A percentile compares a stretch with the other conserved stretches of the same genome.
Evolutionary conservation across 2,888 invertebrate species (phyloP).

Genomic region (Torymus aiolomorphi): DNA sequence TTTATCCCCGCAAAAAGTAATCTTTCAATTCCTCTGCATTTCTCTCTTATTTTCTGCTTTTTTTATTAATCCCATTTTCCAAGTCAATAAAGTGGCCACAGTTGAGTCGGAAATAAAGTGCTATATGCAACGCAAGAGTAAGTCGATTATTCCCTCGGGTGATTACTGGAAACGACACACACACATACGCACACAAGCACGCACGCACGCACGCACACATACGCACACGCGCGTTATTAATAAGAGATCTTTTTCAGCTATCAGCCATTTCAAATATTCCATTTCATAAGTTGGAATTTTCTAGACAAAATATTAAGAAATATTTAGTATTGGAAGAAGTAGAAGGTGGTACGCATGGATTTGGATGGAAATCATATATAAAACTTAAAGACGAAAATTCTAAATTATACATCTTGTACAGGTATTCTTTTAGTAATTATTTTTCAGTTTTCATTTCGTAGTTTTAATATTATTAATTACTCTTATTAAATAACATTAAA

Average conservation of each 20-base stretch:
- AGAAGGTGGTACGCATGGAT: conserved; percentile 75
- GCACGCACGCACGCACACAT: too few species aligned
- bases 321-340: conserved; percentile 80
- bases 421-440: conserved; percentile 74
- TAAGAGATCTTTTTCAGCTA: conserved; percentile 68
- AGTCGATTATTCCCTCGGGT: too few species aligned
- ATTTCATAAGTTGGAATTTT: conserved; percentile 80
- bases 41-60: too few species aligned
- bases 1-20: too few species aligned
- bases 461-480: conserved; percentile 8
- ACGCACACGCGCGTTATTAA: too few species aligned
- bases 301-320: conserved; percentile 78
- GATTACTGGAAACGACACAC: too few species aligned
- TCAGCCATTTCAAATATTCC: conserved; percentile 79
- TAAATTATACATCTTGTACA: conserved; percentile 82
- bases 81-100: too few species aligned
- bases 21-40: too few species aligned
- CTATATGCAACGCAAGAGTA: too few species aligned
- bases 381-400: conserved; percentile 80
- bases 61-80: too few species aligned
- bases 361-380: conserved; percentile 77
- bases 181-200: too few species aligned
- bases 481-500: not conserved
- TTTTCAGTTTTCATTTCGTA: conserved; percentile 32
- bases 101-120: too few species aligned